A percentile compares a stretch with the other conserved stretches of the same genome.
These are phyloP conservation scores for Alentia gelatinosa DNA, from an alignment of 2,888 invertebrate genomes.

Conservation along the genomic window DNA sequence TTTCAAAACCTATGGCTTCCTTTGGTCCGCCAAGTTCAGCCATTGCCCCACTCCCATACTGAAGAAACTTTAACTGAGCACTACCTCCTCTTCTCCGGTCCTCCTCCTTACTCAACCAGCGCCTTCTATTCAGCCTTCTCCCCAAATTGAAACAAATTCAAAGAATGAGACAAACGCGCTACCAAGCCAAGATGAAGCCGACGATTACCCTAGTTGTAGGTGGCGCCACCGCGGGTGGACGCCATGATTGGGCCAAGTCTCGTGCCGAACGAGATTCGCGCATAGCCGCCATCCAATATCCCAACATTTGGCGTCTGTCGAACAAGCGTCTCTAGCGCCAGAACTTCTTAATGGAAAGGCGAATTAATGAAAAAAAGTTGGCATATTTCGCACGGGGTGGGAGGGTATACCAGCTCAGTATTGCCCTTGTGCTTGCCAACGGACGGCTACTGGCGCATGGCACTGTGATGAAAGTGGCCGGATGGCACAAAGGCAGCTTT, in stretches of 20 bases:
- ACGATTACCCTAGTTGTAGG: not conserved
- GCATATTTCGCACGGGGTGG: slow-evolving; percentile 9
- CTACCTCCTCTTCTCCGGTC: no score
- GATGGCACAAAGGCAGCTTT: slow-evolving; percentile 34
- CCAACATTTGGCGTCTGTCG: not conserved
- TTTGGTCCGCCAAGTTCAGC: no score
- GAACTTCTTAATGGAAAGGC: slow-evolving; percentile 33
- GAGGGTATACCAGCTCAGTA: slow-evolving; percentile 10
- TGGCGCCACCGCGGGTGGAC: not conserved
- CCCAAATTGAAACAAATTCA: not conserved
- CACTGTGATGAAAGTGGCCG: slow-evolving; percentile 43
- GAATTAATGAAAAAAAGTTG: slow-evolving; percentile 22
- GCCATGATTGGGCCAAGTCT: no score
- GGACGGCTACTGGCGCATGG: slow-evolving; percentile 7
- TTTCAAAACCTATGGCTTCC: no score
- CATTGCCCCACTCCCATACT: no score
- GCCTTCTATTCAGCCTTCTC: no score
- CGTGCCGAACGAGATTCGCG: not conserved
- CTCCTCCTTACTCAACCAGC: no score
- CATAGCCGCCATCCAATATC: slow-evolving; percentile 20
- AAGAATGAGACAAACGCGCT: not conserved
- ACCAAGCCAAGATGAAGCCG: not conserved
- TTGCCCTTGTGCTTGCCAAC: slow-evolving; percentile 31
- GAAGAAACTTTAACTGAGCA: no score
- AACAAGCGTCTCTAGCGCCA: not conserved